These are phyloP conservation scores for Eugnorisma glareosa DNA, from an alignment of 2,888 invertebrate genomes.

Conservation along the genomic window DNA sequence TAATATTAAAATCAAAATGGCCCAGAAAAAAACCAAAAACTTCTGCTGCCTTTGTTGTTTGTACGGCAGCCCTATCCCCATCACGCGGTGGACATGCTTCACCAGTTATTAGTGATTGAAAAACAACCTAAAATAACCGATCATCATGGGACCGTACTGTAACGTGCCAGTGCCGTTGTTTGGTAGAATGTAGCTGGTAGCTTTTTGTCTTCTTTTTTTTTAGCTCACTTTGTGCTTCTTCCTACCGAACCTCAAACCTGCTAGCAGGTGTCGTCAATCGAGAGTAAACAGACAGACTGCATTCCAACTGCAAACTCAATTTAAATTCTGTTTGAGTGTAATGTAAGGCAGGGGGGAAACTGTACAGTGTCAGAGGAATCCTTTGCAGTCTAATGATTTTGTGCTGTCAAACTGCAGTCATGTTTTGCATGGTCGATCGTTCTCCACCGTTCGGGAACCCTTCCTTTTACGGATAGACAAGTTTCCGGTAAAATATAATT, in stretches of 20 bases:
- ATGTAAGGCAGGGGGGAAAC: not conserved
- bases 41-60: not conserved
- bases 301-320: conserved; percentile 16
- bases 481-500: not conserved
- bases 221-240: conserved; percentile 37
- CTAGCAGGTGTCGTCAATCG: conserved; percentile 18
- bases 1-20: not conserved
- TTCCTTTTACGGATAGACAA: not conserved
- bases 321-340: not conserved
- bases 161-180: conserved; percentile 70
- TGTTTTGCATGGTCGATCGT: conserved; percentile 2
- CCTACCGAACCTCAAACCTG: conserved; percentile 30
- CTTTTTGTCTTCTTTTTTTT: conserved; percentile 49
- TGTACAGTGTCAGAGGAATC: not conserved
- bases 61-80: conserved; percentile 70
- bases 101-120: conserved; percentile 80
- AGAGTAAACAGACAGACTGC: conserved; percentile 3
- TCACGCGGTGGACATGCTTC: conserved; percentile 79
- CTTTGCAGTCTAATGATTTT: conserved; percentile 1
- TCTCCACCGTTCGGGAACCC: not conserved
- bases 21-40: not conserved
- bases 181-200: conserved; percentile 45
- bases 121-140: conserved; percentile 80
- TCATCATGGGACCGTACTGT: conserved; percentile 77
- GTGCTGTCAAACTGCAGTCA: not conserved